These are phyloP conservation scores for Holacanthus passer DNA, from an alignment of 2,113 vertebrate genomes.

Conservation along the genomic window DNA sequence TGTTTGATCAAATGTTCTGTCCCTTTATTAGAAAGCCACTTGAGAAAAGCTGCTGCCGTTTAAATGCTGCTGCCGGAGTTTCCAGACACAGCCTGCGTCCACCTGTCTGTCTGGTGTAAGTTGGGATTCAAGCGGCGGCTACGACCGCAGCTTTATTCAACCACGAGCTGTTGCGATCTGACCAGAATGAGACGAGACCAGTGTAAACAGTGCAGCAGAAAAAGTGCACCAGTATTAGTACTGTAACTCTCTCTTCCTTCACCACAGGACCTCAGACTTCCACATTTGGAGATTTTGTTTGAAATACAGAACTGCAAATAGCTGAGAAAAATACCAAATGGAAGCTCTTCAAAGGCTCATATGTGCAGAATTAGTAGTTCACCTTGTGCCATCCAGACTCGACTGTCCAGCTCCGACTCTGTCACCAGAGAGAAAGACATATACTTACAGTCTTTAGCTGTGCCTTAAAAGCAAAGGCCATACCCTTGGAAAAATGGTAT, in stretches of 20 bases:
- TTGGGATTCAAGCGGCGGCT: conserved; percentile 62
- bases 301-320: conserved; percentile 80
- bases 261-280: conserved; percentile 75
- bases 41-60: conserved; percentile 50
- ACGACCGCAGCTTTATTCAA: conserved; percentile 70
- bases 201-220: conserved; percentile 67
- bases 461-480: conserved; percentile 52
- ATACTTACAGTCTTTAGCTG: conserved; percentile 60
- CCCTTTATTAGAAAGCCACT: conserved; percentile 42
- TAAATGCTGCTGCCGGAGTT: conserved; percentile 56
- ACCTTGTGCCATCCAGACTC: conserved; percentile 54
- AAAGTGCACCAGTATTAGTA: conserved; percentile 71
- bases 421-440: conserved; percentile 39
- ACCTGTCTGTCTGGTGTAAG: conserved; percentile 80
- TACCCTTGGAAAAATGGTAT: conserved; percentile 68
- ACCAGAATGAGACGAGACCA: conserved; percentile 72
- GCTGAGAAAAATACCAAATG: conserved; percentile 65
- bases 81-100: conserved; percentile 77
- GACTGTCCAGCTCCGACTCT: conserved; percentile 43
- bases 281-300: conserved; percentile 79
- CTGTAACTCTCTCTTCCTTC: conserved; percentile 66
- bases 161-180: conserved; percentile 65
- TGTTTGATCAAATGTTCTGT: conserved; percentile 57
- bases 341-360: conserved; percentile 63
- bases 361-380: conserved; percentile 47